These are phyloP conservation scores for Pristionchus mayeri DNA, from an alignment of 2,888 invertebrate species.

Conservation along the genomic window DNA sequence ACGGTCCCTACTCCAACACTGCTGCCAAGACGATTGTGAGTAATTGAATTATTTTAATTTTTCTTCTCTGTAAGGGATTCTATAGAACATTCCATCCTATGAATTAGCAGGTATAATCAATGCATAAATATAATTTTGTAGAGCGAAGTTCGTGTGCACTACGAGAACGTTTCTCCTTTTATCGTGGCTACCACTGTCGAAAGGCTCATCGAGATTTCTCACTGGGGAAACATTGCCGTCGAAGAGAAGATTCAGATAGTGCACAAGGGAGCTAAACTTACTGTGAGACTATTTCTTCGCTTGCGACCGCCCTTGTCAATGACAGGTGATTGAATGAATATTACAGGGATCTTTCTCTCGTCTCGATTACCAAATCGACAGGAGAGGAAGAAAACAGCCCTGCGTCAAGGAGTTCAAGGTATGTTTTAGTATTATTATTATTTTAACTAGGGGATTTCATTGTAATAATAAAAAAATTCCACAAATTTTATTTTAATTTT, in stretches of 20 bases:
- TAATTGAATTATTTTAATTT: background rate
- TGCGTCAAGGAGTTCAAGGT: constrained; percentile 93
- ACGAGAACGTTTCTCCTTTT: constrained; percentile 96
- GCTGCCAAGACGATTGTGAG: constrained; percentile 21
- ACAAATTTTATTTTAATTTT: background rate
- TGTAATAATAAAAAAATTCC: background rate
- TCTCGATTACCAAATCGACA: constrained; percentile 95
- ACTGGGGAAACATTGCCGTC: constrained; percentile 95
- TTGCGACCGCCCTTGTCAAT: too few relatives aligned
- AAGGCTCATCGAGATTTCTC: constrained; percentile 93
- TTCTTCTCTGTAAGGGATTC: background rate
- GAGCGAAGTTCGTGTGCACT: constrained; percentile 87
- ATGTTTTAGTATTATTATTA: constrained; percentile 22
- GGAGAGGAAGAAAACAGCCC: constrained; percentile 86
- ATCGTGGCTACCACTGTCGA: constrained; percentile 89
- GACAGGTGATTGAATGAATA: constrained; percentile 61
- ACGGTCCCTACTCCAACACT: constrained; percentile 48
- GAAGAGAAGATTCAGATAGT: constrained; percentile 93
- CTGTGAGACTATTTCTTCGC: too few relatives aligned
- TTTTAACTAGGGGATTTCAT: too few relatives aligned
- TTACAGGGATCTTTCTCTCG: constrained; percentile 84
- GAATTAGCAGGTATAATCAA: background rate
- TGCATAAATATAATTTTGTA: constrained; percentile 61
- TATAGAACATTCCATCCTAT: background rate
- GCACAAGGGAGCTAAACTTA: constrained; percentile 92